Evolutionary conservation across 1,140 invertebrate genomes (phyloP).

Genomic region (Drosophila biarmipes): DNA sequence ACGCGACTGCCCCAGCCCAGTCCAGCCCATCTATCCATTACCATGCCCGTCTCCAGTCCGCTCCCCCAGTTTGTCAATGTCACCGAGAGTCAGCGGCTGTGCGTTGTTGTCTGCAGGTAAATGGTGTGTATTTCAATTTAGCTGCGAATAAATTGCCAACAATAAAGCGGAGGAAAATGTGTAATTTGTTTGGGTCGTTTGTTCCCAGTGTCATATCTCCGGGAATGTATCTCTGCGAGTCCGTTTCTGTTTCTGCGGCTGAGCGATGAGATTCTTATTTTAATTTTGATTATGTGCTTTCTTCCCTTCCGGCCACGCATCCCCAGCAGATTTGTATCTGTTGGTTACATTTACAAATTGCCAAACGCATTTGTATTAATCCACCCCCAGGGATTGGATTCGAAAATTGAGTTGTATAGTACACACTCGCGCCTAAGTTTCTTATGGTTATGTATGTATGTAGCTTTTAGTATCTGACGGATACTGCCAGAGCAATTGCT

Average conservation of each 20-base stretch:
- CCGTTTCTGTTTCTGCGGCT: constrained; percentile 57
- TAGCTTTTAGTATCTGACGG: constrained; percentile 69
- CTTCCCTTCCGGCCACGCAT: constrained; percentile 46
- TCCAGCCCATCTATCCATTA: too few species aligned
- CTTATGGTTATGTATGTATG: constrained; percentile 42
- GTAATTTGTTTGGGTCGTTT: constrained; percentile 81
- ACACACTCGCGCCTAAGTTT: not conserved
- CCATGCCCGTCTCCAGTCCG: not conserved
- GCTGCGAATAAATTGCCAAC: constrained; percentile 75
- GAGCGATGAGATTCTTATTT: constrained; percentile 81
- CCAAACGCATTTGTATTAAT: constrained; percentile 49
- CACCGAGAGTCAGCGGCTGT: constrained; percentile 45
- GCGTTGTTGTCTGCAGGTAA: constrained; percentile 69
- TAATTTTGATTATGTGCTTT: constrained; percentile 75
- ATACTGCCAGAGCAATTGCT: constrained; percentile 38
- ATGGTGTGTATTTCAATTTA: constrained; percentile 82
- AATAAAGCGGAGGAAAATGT: constrained; percentile 72
- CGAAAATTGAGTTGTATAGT: constrained; percentile 54
- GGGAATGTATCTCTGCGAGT: constrained; percentile 56
- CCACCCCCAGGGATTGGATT: constrained; percentile 14
- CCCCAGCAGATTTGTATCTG: constrained; percentile 62
- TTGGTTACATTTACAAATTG: constrained; percentile 80
- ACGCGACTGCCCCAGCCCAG: not conserved
- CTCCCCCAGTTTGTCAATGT: constrained; percentile 41
- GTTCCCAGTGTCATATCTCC: constrained; percentile 75